Evolutionary conservation across 2,113 vertebrate species (phyloP).

Genomic region (Chionis minor): DNA sequence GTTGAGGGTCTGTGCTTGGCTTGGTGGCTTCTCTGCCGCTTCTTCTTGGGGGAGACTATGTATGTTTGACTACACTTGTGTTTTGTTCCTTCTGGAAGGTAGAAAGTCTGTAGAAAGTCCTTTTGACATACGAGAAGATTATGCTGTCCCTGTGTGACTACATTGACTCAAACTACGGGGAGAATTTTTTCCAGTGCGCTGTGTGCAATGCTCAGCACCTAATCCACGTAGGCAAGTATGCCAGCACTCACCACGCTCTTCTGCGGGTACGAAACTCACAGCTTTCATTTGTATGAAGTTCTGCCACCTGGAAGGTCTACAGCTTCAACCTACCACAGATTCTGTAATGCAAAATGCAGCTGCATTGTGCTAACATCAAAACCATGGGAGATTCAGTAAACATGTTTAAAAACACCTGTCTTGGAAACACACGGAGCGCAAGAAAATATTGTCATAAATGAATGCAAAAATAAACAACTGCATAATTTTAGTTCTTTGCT

Average conservation of each 20-base stretch:
- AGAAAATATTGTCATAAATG: background rate
- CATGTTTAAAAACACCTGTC: background rate
- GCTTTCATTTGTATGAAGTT: background rate
- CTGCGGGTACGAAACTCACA: background rate
- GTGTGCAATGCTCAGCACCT: background rate
- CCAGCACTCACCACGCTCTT: background rate
- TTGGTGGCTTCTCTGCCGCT: background rate
- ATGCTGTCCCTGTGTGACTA: background rate
- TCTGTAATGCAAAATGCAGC: background rate
- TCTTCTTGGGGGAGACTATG: background rate
- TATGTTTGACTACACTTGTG: background rate
- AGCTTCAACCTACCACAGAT: background rate
- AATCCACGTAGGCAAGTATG: background rate
- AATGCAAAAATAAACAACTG: background rate
- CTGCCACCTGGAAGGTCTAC: background rate
- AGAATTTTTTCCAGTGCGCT: background rate
- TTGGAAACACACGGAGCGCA: background rate
- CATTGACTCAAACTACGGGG: background rate
- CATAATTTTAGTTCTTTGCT: background rate
- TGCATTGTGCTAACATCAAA: background rate
- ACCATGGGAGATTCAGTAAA: background rate
- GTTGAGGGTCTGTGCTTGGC: background rate
- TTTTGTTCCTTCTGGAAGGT: background rate
- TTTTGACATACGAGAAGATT: background rate
- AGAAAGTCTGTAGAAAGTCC: background rate